Evolutionary conservation across 2,888 invertebrate genomes (phyloP).

Genomic region (Leucoma salicis): DNA sequence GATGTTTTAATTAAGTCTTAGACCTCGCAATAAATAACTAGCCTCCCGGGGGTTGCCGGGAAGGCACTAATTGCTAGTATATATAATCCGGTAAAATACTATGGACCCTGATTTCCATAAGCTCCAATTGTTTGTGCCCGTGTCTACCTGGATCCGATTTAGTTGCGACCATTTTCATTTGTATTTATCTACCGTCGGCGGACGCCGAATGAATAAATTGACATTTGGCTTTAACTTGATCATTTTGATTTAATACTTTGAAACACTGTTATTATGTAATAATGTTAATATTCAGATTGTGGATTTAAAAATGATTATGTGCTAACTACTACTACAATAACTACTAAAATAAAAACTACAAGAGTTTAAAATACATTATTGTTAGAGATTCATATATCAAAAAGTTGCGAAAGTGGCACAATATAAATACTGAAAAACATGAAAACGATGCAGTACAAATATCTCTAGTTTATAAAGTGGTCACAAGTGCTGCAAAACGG

Average conservation of each 20-base stretch:
- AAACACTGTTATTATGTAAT: too few relatives aligned
- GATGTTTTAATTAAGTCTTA: constrained; percentile 81
- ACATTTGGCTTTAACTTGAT: constrained; percentile 44
- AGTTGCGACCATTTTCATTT: constrained; percentile 67
- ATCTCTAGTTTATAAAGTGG: constrained; percentile 11
- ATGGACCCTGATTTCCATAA: constrained; percentile 78
- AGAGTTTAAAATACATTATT: too few relatives aligned
- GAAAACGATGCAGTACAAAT: too few relatives aligned
- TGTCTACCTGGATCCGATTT: constrained; percentile 69
- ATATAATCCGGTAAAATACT: constrained; percentile 80
- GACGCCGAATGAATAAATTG: constrained; percentile 60
- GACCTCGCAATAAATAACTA: constrained; percentile 77
- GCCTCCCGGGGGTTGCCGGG: constrained; percentile 53
- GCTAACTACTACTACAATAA: too few relatives aligned
- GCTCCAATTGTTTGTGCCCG: constrained; percentile 75
- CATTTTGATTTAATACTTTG: constrained; percentile 34
- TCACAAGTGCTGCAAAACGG: constrained; percentile 31
- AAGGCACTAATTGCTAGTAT: constrained; percentile 78
- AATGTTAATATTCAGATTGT: too few relatives aligned
- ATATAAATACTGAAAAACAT: too few relatives aligned
- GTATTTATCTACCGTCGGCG: constrained; percentile 63
- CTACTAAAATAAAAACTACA: too few relatives aligned
- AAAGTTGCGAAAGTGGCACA: too few relatives aligned
- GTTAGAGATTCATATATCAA: too few relatives aligned
- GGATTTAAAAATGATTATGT: too few relatives aligned